Evolutionary conservation across 2,113 vertebrate genomes (phyloP), one percentile per base, ranked within the genome.

Genomic region (Melanostigma gelatinosum): DNA sequence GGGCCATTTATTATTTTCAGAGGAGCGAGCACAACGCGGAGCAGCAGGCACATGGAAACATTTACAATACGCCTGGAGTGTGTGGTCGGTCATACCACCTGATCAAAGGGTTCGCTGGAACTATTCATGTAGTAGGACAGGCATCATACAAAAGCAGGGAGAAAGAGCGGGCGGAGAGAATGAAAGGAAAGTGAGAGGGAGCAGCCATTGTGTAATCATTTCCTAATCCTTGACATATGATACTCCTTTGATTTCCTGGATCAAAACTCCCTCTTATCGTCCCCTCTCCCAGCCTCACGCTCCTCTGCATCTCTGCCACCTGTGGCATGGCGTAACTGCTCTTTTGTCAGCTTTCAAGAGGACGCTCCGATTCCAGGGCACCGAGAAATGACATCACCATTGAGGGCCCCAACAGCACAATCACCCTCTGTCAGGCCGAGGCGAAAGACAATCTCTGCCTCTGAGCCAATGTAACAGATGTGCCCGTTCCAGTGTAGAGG

Each of bases 381-480:
- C 86, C 12, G 80, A 87, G 74, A 83, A 29, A 87, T 94, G 92
- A 95, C 93, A 92, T 95, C 95, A 94, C 88, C 77, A 73, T 42
- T 11, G 1, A 34, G 80, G 83, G 76, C 63, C 79, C 83, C 79
- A 80, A 83, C 76, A 71, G 79, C 80, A 90, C 91, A 94, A 92
- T 92, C 84, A 71, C 50, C 89, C 90, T 87, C 90, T 91, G 92
- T 93, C 88, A 92, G 66, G 66, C 76, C 29, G 24, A n/a, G 42
- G 76, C 32, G 83, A 87, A 91, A 93, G 85, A 93, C 90, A 92
- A 94, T 93, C 88, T 90, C 84, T 78, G 89, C 89, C 80, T 92
- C 79, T 85, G 90, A 93, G 86, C 75, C 85, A 36, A 79, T 77
- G 87, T 76, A 84, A 92, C 93, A 92, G 92, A 92, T 93, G 92